phyloP scores from a whole-genome alignment of 2,888 invertebrate genomes.

The Clitarchus hookeri region DNA sequence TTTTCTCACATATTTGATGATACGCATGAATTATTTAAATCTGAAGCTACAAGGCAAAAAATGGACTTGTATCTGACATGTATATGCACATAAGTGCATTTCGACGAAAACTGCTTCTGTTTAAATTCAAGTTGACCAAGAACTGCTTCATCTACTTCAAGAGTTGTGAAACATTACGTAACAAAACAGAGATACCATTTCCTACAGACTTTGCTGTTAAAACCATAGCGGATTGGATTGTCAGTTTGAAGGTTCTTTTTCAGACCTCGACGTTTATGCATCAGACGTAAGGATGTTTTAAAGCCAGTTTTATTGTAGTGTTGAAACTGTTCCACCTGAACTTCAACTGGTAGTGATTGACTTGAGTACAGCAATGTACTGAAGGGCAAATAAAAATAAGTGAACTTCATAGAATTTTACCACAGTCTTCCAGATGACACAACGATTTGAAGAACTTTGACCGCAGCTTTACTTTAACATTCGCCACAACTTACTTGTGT shows the following conservation, averaged over 20 bases:
- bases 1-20: no score
- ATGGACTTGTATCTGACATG: not conserved
- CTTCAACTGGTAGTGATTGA: not conserved
- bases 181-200: not conserved
- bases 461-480: not conserved
- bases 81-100: not conserved
- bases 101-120: not conserved
- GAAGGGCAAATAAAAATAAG: not conserved
- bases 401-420: not conserved
- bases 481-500: not conserved
- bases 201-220: not conserved
- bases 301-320: not conserved
- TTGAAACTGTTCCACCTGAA: not conserved
- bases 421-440: not conserved
- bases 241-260: not conserved
- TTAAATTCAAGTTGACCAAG: not conserved
- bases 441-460: not conserved
- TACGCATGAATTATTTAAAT: no score
- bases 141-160: not conserved
- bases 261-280: no score
- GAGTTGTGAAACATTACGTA: not conserved
- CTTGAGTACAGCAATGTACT: conserved; percentile 1
- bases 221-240: not conserved
- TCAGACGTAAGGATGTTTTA: not conserved
- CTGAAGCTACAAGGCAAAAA: no score